Conservation (phyloP, 2,888 invertebrate genomes). For the Leptinotarsa juncta region DNA sequence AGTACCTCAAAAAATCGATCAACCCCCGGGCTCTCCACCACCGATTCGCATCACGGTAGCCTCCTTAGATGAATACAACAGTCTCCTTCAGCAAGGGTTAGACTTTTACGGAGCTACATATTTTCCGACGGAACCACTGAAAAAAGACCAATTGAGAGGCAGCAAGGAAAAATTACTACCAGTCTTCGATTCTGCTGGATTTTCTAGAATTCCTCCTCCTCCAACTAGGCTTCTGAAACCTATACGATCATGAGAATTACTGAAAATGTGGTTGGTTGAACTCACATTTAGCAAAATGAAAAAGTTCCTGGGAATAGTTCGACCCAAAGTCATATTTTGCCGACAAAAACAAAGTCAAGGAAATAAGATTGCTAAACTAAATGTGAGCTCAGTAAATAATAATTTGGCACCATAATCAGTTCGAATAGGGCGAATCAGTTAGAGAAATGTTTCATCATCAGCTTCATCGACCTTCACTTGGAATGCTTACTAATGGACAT, state of each 20-base stretch:
- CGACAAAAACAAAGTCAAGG: background rate
- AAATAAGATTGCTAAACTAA: background rate
- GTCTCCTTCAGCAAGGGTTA: slow-evolving; percentile 83
- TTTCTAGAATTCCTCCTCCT: slow-evolving; percentile 84
- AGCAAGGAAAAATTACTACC: slow-evolving; percentile 70
- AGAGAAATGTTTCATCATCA: background rate
- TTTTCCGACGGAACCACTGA: slow-evolving; percentile 82
- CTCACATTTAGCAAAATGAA: slow-evolving; percentile 31
- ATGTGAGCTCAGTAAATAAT: background rate
- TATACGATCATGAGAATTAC: slow-evolving; percentile 47
- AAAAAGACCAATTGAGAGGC: slow-evolving; percentile 70
- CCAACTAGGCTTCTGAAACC: slow-evolving; percentile 75
- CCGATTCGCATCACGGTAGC: slow-evolving; percentile 81
- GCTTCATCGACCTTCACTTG: background rate
- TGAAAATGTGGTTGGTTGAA: slow-evolving; percentile 30
- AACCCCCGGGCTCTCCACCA: slow-evolving; percentile 71
- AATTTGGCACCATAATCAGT: background rate
- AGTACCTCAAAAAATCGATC: slow-evolving; percentile 68
- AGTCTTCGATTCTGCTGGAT: slow-evolving; percentile 88
- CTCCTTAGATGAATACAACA: slow-evolving; percentile 81
- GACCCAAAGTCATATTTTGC: background rate
- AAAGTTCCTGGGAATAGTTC: slow-evolving; percentile 13
- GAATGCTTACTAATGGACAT: background rate
- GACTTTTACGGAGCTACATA: slow-evolving; percentile 91
- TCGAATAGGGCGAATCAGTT: too few relatives aligned